Conservation (phyloP, 2,797 vertebrate species). For the Nasua narica region DNA sequence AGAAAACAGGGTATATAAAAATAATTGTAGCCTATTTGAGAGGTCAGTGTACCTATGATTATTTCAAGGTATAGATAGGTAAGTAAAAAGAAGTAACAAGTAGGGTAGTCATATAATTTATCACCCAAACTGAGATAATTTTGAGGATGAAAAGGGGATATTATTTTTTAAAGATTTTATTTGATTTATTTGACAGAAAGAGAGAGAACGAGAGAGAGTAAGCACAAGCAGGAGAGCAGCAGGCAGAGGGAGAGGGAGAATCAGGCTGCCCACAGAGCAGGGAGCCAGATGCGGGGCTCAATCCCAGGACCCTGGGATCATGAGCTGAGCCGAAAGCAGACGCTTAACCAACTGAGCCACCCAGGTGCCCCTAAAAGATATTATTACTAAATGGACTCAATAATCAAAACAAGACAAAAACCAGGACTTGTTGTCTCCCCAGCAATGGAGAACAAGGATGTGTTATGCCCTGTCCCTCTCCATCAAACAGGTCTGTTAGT, state of each 20-base stretch:
- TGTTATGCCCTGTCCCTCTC: neutral
- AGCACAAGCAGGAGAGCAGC: neutral
- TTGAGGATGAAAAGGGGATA: neutral
- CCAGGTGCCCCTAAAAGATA: neutral
- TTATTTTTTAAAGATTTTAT: neutral
- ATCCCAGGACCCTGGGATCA: neutral
- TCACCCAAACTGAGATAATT: neutral
- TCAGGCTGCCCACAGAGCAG: neutral
- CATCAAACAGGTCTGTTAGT: neutral
- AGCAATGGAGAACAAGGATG: neutral
- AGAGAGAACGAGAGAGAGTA: too few species aligned
- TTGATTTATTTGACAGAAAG: neutral
- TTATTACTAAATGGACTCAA: neutral
- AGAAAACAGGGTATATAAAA: neutral
- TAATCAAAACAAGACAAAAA: neutral
- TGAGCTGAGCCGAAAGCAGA: neutral
- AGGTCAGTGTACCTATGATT: neutral
- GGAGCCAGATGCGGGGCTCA: neutral
- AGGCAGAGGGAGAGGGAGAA: neutral
- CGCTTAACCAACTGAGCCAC: neutral
- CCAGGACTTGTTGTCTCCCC: neutral
- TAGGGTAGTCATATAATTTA: neutral
- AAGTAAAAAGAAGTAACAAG: neutral
- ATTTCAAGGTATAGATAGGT: neutral
- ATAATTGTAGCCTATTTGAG: neutral